These are phyloP conservation scores for Haemorhous mexicanus DNA, from an alignment of 2,113 vertebrate species.

Conservation along the genomic window DNA sequence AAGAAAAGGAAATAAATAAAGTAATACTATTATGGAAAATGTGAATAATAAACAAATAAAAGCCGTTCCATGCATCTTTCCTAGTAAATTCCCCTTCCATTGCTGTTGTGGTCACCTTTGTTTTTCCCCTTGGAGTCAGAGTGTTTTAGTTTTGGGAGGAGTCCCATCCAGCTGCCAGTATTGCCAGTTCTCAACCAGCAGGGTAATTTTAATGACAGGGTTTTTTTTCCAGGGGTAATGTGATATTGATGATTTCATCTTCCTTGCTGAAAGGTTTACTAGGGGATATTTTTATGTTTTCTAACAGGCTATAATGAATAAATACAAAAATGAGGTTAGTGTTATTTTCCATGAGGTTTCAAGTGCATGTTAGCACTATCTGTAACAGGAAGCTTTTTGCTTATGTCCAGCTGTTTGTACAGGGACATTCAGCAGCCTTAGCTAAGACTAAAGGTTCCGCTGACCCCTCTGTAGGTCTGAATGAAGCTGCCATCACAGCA, in stretches of 20 bases:
- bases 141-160: background rate
- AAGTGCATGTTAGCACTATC: background rate
- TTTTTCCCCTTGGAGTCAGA: background rate
- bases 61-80: background rate
- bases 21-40: background rate
- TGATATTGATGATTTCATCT: background rate
- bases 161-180: background rate
- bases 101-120: background rate
- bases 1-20: background rate
- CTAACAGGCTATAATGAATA: background rate
- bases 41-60: background rate
- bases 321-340: background rate
- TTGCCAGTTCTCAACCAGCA: background rate
- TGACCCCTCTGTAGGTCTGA: background rate
- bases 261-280: background rate
- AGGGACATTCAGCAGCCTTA: background rate
- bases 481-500: background rate
- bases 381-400: background rate
- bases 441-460: background rate
- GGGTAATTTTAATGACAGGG: background rate
- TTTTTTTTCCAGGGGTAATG: background rate
- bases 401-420: background rate
- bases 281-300: background rate
- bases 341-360: background rate
- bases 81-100: background rate